Conservation (phyloP, 2,888 invertebrate species). For the Melinaea marsaeus region DNA sequence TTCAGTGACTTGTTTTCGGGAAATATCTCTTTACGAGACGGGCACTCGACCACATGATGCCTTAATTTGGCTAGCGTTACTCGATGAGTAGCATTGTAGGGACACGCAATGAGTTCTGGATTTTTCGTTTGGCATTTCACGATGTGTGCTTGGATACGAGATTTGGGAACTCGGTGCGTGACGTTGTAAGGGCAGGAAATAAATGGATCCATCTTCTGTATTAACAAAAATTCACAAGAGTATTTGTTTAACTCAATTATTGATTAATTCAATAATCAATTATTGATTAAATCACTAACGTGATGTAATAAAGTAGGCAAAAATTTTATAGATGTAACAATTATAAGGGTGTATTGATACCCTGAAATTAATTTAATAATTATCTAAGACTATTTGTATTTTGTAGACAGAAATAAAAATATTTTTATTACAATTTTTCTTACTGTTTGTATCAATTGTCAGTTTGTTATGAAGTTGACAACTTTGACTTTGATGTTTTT, state of each 20-base stretch:
- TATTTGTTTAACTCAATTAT: neutral
- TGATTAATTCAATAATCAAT: neutral
- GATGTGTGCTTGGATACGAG: conserved; percentile 74
- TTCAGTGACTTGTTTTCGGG: conserved; percentile 29
- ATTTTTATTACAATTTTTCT: too few relatives aligned
- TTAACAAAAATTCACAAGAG: neutral
- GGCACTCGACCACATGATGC: conserved; percentile 41
- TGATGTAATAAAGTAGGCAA: too few relatives aligned
- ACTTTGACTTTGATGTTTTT: too few relatives aligned
- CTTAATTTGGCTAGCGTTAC: conserved; percentile 56
- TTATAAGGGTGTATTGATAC: too few relatives aligned
- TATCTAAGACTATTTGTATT: too few relatives aligned
- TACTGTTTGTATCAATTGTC: too few relatives aligned
- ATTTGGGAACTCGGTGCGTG: conserved; percentile 67
- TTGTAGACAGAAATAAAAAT: too few relatives aligned
- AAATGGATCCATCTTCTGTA: conserved; percentile 47
- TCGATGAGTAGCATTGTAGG: conserved; percentile 76
- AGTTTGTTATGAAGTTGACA: too few relatives aligned
- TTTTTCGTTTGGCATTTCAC: conserved; percentile 73
- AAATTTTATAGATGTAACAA: too few relatives aligned
- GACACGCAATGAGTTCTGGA: conserved; percentile 66
- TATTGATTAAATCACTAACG: neutral
- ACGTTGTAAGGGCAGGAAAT: conserved; percentile 76
- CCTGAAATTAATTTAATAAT: too few relatives aligned
- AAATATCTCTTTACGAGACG: conserved; percentile 33